Evolutionary conservation across 2,888 invertebrate species (phyloP), one percentile per base, ranked within the genome.

Genomic region (Endomychus coccineus): DNA sequence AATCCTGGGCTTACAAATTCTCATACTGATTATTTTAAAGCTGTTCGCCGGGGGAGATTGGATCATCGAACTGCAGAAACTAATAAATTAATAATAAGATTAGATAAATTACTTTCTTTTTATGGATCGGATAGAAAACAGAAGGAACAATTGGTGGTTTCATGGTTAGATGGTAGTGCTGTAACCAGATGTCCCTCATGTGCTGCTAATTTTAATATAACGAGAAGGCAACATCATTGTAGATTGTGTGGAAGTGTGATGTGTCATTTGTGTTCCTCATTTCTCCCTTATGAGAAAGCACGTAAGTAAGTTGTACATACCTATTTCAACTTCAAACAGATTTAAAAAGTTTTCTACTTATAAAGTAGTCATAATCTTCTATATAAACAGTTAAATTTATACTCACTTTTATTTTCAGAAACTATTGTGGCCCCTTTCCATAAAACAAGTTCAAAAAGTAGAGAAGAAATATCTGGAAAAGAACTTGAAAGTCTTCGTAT

Each of bases 221-320:
- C 91, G 0, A 71, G 90, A 39, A 71, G 97, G 45, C 88, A 94
- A 62, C 97, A 98, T 67, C 98, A 98, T 67, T 98, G 98, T 59
- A 73, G 96, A 43, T 73, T 97, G 3, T 97, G 91, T 62, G 96
- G 96, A 1, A 84, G 87, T 37, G 81, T 96, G 41, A 83, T 95
- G 74, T 96, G 96, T 61, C 78, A 89, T 59, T 82, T 84, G 51
- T 96, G 96, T 62, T 94, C 94, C 1, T 70, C 80, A 52, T 94
- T 91, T 64, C 69, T 96, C 48, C 75, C 84, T 27, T 70, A 87
- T 44, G 73, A 78, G 48, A 75, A 78, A 62, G 94, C 91, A 46
- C 74, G 87, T 86, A 70, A 70, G 80, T 66, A 34, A 34, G 19
- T 38, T n/a, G 17, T 13, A 15, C 6, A 6, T 19, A 19, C 7